Base-by-base conservation (phyloP, 2,113 vertebrate species). In the Loxodonta africana region DNA sequence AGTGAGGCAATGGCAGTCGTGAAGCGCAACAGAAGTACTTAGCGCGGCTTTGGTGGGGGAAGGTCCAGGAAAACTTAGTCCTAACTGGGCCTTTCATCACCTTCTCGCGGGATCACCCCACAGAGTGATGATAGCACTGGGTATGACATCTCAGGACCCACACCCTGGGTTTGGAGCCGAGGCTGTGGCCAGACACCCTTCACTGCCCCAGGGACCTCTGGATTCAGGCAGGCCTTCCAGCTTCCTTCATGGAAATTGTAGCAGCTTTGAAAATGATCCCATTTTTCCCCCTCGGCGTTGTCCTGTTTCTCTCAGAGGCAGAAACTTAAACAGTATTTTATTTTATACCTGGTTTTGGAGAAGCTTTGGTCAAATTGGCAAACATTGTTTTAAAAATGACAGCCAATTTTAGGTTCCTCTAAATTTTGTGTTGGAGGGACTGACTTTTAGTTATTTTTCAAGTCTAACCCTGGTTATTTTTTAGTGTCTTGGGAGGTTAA, bases 211-310 rank as follows among this genome's bases (percentile, higher is more conserved):
- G 80, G 84, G 48, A 91, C 37, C 30, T 82, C 57, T 91, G 90
- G 63, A 94, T 62, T 74, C 8, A 0, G 65, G 95, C 94, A 0
- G 65, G 95, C 94, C 94, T 96, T 94, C 91, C 86, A 15, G 37
- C 77, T 95, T 83, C 91, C 88, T 94, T 83, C 48, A 5, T 28
- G 83, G 90, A 80, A 90, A 82, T 69, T 48, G 4, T 67, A 89
- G 81, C 63, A 83, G 46, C 74, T 97, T 78, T 90, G 82, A 90
- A 91, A 94, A 67, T 20, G 30, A 60, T 44, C 53, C 51, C 37
- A 11, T 17, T 28, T 25, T 57, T 76, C 62, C 7, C 41, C 28
- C 46, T 10, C 48, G 88, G 30, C 87, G 33, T 95, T 91, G 48
- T 95, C 81, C 83, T 93, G 23, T 57, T 80, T 41, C 25, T 94